Base-by-base conservation (phyloP, 2,113 vertebrate genomes). In the Pandion haliaetus region DNA sequence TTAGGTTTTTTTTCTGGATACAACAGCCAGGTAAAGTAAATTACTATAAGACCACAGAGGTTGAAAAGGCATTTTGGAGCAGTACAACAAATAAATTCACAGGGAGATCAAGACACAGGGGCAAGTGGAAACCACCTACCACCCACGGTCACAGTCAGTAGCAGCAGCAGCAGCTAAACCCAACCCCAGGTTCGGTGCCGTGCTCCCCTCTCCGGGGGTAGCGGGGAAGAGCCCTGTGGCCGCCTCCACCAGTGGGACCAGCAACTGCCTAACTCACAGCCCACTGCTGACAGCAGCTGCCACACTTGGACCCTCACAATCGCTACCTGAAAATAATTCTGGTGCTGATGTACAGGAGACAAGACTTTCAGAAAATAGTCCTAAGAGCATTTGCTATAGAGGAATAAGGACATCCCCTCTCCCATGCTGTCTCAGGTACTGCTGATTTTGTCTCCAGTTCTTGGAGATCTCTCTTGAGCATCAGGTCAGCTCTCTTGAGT, bases 111-210 rank as follows among this genome's bases (percentile, higher is more conserved):
- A 92, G 76, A 29, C 12, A 29, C 7, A 17, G 10, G 4, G 5
- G 8, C 20, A 36, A 10, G 24, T 20, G 0, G 8, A 42, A 61
- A 69, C 16, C 17, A 29, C 45, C 7, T 29, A 29, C 6, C 34
- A 4, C 34, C 3, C 9, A 2, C 0, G 0, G 14, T 25, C 8
- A 1, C 14, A 34, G 38, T 25, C 49, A 45, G 11, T 0, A 58
- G 34, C 50, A 1, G 50, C 50, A 63, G 23, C 21, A 65, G 72
- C 38, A 78, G 49, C 20, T 17, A 13, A 52, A 34, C 21, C 23
- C 38, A 72, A 31, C 26, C 26, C 28, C 14, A n/a, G 45, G n/a
- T n/a, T 45, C 1, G 1, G 16, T 11, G 12, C 3, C 6, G 24
- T 58, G 50, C 38, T 17, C 36, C 40, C 10, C 24, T 59, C 42